Evolutionary conservation across 2,888 invertebrate genomes (phyloP).

Genomic region (Drosophila mercatorum): DNA sequence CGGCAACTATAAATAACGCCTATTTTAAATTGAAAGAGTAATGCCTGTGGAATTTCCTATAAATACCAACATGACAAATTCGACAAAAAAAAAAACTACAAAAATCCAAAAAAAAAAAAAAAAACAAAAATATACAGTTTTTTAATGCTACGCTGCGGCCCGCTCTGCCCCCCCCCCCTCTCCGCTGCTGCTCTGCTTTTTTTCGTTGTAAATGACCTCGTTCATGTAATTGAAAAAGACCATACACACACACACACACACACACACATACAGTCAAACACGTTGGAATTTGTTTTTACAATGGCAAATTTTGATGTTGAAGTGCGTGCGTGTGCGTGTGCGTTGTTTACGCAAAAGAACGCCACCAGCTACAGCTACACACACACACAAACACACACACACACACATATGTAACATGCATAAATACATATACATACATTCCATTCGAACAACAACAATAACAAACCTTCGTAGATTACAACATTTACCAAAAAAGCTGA

Average conservation of each 20-base stretch:
- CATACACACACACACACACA: constrained; percentile 50
- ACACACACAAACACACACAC: neutral
- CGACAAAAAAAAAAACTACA: constrained; percentile 26
- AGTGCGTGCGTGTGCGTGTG: constrained; percentile 22
- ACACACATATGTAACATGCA: constrained; percentile 21
- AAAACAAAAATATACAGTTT: constrained; percentile 35
- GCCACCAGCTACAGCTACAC: constrained; percentile 57
- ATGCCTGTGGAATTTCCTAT: constrained; percentile 75
- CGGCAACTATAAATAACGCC: constrained; percentile 68
- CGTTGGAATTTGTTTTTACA: constrained; percentile 72
- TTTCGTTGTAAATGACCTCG: constrained; percentile 77
- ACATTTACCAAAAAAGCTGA: constrained; percentile 43
- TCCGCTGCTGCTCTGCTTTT: constrained; percentile 46
- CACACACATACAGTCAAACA: constrained; percentile 58
- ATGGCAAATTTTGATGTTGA: constrained; percentile 67
- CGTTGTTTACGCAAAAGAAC: constrained; percentile 68
- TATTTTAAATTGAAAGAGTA: constrained; percentile 63
- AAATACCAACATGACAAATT: constrained; percentile 74
- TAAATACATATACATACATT: constrained; percentile 40
- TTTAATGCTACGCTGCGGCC: constrained; percentile 38
- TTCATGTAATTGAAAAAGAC: constrained; percentile 77
- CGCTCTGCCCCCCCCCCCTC: neutral
- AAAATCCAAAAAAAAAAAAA: constrained; percentile 14
- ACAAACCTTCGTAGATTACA: constrained; percentile 63
- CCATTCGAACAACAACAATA: constrained; percentile 42